Conservation (phyloP, 2,888 invertebrate genomes). For the Polydrusus cervinus region DNA sequence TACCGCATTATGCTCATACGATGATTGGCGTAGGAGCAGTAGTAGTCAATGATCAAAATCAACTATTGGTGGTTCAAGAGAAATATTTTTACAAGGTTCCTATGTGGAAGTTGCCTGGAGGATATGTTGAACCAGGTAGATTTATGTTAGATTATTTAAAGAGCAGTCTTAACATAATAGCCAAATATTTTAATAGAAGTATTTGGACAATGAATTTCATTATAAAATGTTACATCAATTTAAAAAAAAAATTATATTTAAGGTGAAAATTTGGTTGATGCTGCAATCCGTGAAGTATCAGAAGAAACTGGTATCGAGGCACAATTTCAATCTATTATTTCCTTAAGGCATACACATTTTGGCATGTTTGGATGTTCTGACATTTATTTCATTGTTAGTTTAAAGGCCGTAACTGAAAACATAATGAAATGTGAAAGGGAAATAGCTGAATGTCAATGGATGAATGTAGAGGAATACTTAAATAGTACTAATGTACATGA, state of each 20-base stretch:
- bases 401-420: slow-evolving; percentile 78
- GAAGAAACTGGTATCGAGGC: slow-evolving; percentile 92
- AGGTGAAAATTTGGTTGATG: slow-evolving; percentile 89
- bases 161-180: too few relatives aligned
- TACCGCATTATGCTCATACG: slow-evolving; percentile 88
- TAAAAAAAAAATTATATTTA: slow-evolving; percentile 1
- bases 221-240: too few relatives aligned
- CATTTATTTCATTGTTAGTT: slow-evolving; percentile 85
- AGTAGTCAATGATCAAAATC: slow-evolving; percentile 84
- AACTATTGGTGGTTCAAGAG: slow-evolving; percentile 89
- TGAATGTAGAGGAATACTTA: slow-evolving; percentile 83
- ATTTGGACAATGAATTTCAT: too few relatives aligned
- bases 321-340: slow-evolving; percentile 83
- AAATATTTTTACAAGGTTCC: slow-evolving; percentile 73
- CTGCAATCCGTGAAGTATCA: slow-evolving; percentile 88
- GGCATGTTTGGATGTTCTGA: slow-evolving; percentile 89
- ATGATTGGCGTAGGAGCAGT: slow-evolving; percentile 89
- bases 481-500: slow-evolving; percentile 82
- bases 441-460: slow-evolving; percentile 87
- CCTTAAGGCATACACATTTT: slow-evolving; percentile 85
- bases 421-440: slow-evolving; percentile 84
- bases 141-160: not conserved
- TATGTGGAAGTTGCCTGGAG: slow-evolving; percentile 94
- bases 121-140: slow-evolving; percentile 88
- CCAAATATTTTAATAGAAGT: too few relatives aligned